Evolutionary conservation across 2,888 invertebrate species (phyloP).

Genomic region (Meandrusa payeni): DNA sequence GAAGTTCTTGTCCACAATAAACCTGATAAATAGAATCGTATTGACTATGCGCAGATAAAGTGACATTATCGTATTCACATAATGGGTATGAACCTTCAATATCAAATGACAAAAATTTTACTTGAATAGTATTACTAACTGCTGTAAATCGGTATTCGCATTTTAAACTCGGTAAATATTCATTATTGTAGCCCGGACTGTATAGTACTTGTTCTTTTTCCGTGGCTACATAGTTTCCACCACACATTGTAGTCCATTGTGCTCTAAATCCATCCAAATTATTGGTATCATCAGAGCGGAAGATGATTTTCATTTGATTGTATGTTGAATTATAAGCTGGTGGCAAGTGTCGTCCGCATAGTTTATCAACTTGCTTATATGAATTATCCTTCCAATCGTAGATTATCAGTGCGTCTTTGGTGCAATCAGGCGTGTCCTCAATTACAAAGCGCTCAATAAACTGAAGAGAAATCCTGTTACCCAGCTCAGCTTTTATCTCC

Average conservation of each 20-base stretch:
- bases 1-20: conserved; percentile 50
- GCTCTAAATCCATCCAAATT: conserved; percentile 89
- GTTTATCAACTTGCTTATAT: conserved; percentile 78
- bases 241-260: conserved; percentile 85
- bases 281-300: conserved; percentile 84
- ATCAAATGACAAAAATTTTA: conserved; percentile 83
- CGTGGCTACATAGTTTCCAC: conserved; percentile 82
- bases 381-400: conserved; percentile 77
- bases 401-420: conserved; percentile 87
- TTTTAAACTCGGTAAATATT: conserved; percentile 78
- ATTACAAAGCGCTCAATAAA: conserved; percentile 88
- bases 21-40: conserved; percentile 34
- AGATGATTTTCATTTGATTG: conserved; percentile 84
- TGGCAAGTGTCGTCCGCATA: conserved; percentile 86
- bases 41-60: conserved; percentile 44
- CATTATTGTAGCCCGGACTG: conserved; percentile 87
- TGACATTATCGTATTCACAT: conserved; percentile 79
- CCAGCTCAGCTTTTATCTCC: conserved; percentile 84
- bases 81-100: conserved; percentile 58
- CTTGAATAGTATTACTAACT: conserved; percentile 59
- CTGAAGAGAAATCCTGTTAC: conserved; percentile 84
- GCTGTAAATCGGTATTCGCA: conserved; percentile 85
- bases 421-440: conserved; percentile 85
- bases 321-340: conserved; percentile 81
- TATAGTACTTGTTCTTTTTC: conserved; percentile 73